Conservation (phyloP, 2,113 vertebrate genomes). For the Petrocephalus microphthalmus region DNA sequence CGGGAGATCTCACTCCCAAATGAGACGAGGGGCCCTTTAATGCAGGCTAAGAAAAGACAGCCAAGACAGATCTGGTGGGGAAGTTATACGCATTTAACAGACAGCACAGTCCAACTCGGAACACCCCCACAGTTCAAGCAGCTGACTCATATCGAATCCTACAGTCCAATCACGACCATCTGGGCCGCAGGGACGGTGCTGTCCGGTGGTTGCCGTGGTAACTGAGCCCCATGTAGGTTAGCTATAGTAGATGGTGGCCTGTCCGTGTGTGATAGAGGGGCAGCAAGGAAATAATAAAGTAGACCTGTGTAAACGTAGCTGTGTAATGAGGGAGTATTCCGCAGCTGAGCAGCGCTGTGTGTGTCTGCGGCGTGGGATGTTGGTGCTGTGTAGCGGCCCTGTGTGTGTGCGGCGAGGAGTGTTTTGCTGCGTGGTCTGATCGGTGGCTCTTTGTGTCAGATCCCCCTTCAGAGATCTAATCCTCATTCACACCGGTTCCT, state of each 20-base stretch:
- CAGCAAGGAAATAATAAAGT: background rate
- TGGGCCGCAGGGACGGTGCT: background rate
- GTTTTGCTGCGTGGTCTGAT: background rate
- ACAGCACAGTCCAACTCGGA: background rate
- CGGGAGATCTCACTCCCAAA: background rate
- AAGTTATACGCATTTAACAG: background rate
- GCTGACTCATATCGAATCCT: background rate
- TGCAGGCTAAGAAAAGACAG: background rate
- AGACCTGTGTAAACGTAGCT: background rate
- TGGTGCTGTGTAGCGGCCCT: background rate
- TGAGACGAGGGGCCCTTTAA: background rate
- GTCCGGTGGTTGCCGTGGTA: background rate
- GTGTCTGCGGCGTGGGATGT: background rate
- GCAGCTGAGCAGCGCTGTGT: background rate
- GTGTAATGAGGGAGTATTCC: background rate
- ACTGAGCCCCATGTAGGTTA: background rate
- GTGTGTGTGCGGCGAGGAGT: background rate
- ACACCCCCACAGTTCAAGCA: background rate
- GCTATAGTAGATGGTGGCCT: background rate
- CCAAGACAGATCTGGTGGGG: background rate
- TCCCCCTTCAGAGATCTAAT: background rate
- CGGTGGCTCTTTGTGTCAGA: background rate
- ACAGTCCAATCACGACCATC: conserved; percentile 3
- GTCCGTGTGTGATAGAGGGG: background rate
- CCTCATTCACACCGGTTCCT: background rate